Percentiles rank a stretch among this genome's conserved stretches.
These are phyloP conservation scores for Cryptophagus acutangulus DNA, from an alignment of 2,888 invertebrate genomes.

Conservation along the genomic window DNA sequence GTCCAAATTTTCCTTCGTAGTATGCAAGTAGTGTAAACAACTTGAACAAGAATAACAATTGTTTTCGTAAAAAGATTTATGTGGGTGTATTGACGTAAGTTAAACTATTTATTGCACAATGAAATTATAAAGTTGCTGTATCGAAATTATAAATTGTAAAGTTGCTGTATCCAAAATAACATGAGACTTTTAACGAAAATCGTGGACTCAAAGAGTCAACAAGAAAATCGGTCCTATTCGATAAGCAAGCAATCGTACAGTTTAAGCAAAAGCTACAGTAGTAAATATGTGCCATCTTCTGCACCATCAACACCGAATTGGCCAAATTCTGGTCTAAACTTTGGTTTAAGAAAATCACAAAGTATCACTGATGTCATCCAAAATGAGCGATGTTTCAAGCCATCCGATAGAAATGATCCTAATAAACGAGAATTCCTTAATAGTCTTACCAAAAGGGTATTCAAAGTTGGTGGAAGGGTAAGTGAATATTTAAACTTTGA, in stretches of 20 bases:
- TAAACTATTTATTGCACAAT: too few relatives aligned
- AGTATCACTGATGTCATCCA: constrained; percentile 56
- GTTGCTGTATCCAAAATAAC: too few relatives aligned
- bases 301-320: constrained; percentile 32
- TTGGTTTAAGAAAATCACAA: constrained; percentile 37
- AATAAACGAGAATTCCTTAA: constrained; percentile 74
- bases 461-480: constrained; percentile 72
- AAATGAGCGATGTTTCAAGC: constrained; percentile 73
- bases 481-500: constrained; percentile 49
- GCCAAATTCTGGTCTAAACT: constrained; percentile 22
- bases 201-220: constrained; percentile 31
- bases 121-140: too few relatives aligned
- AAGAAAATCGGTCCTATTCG: constrained; percentile 25
- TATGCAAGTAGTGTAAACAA: too few relatives aligned
- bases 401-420: constrained; percentile 80
- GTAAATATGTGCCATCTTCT: constrained; percentile 29
- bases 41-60: too few relatives aligned
- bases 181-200: constrained; percentile 36
- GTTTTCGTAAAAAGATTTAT: too few relatives aligned
- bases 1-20: too few relatives aligned
- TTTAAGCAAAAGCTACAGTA: constrained; percentile 29
- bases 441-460: constrained; percentile 74
- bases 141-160: too few relatives aligned
- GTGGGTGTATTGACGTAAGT: too few relatives aligned
- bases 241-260: constrained; percentile 29